These are phyloP conservation scores for Epiblema foenella DNA, from an alignment of 2,888 invertebrate genomes.

Conservation along the genomic window DNA sequence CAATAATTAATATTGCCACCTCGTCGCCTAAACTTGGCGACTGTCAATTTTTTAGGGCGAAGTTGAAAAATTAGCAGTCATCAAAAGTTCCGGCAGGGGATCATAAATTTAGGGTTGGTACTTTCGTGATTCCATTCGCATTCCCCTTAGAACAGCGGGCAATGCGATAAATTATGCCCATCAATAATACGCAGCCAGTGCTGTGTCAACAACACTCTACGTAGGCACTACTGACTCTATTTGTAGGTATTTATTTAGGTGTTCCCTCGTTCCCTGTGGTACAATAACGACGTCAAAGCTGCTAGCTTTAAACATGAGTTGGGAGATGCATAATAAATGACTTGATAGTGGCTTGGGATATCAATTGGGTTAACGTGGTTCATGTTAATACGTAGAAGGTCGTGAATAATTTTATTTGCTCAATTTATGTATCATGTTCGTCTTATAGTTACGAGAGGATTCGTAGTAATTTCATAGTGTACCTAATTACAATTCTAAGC, in stretches of 20 bases:
- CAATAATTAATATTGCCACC: slow-evolving; percentile 62
- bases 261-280: slow-evolving; percentile 52
- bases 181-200: slow-evolving; percentile 75
- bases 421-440: slow-evolving; percentile 35
- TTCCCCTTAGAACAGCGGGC: slow-evolving; percentile 72
- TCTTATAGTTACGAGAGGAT: slow-evolving; percentile 22
- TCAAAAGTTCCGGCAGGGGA: slow-evolving; percentile 68
- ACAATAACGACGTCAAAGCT: slow-evolving; percentile 55
- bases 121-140: slow-evolving; percentile 73
- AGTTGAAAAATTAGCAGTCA: slow-evolving; percentile 77
- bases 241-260: slow-evolving; percentile 62
- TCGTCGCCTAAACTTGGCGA: slow-evolving; percentile 54
- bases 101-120: slow-evolving; percentile 76
- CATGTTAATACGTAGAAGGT: slow-evolving; percentile 42
- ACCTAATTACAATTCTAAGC: slow-evolving; percentile 21
- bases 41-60: slow-evolving; percentile 61
- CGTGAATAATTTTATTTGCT: slow-evolving; percentile 44
- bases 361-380: slow-evolving; percentile 49
- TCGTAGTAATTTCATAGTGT: slow-evolving; percentile 9
- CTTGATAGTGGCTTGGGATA: slow-evolving; percentile 52
- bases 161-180: slow-evolving; percentile 79
- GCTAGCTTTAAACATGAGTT: slow-evolving; percentile 53
- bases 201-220: slow-evolving; percentile 77
- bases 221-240: slow-evolving; percentile 53
- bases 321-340: slow-evolving; percentile 61